These are phyloP conservation scores for Corythoichthys intestinalis DNA, from an alignment of 2,113 vertebrate genomes.

Conservation along the genomic window DNA sequence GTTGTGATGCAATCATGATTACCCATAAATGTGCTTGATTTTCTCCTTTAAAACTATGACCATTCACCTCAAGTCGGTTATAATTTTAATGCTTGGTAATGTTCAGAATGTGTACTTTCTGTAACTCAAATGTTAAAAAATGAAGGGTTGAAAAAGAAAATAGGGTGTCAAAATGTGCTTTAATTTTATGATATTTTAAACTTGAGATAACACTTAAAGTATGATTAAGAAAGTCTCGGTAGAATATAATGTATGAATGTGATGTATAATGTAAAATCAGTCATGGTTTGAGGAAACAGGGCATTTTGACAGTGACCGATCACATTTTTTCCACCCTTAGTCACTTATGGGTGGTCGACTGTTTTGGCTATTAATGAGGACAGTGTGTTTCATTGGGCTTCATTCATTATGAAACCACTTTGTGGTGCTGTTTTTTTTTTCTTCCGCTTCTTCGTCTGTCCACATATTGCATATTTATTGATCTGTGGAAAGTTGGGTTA, in stretches of 20 bases:
- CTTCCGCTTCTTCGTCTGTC: neutral
- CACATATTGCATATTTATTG: neutral
- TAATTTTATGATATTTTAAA: conserved; percentile 8
- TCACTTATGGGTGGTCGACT: neutral
- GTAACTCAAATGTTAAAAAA: neutral
- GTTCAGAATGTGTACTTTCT: conserved; percentile 13
- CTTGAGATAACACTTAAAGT: neutral
- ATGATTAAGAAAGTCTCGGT: neutral
- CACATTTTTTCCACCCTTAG: neutral
- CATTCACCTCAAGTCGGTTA: neutral
- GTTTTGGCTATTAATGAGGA: neutral
- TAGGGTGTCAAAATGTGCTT: conserved; percentile 21
- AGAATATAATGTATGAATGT: neutral
- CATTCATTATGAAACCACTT: neutral
- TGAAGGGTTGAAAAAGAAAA: neutral
- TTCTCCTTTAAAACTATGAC: conserved; percentile 9
- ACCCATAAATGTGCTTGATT: neutral
- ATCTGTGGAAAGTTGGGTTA: neutral
- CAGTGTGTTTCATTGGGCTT: neutral
- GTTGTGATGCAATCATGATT: neutral
- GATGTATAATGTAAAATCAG: neutral
- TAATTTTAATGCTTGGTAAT: conserved; percentile 18
- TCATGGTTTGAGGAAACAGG: neutral
- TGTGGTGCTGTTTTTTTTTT: no score
- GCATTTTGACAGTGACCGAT: neutral